A percentile compares a stretch with the other conserved stretches of the same genome.
Conservation (phyloP, 2,113 vertebrate species). For the Phocoena sinus region DNA sequence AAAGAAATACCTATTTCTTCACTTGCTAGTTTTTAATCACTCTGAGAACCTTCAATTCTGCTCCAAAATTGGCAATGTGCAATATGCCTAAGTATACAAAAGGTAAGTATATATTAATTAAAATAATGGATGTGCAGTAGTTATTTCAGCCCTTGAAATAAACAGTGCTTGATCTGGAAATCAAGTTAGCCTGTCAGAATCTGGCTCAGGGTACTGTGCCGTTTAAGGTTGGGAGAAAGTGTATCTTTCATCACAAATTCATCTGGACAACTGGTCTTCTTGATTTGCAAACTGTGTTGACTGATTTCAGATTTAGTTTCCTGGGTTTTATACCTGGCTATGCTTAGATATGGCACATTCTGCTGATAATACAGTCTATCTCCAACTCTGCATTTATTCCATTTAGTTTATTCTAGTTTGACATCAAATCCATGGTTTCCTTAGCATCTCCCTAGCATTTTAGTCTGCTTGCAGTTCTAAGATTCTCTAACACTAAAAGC, state of each 20-base stretch:
- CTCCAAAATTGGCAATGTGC: background rate
- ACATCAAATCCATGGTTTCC: background rate
- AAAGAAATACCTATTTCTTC: conserved; percentile 14
- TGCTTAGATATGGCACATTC: background rate
- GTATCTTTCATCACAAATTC: background rate
- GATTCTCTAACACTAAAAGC: background rate
- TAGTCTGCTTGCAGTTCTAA: background rate
- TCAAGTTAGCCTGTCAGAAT: background rate
- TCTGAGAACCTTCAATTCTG: background rate
- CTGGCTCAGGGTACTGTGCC: background rate
- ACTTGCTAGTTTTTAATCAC: background rate
- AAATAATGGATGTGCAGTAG: background rate
- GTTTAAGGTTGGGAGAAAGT: background rate
- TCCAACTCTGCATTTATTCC: background rate
- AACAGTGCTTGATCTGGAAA: background rate
- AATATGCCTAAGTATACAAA: background rate
- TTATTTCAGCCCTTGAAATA: conserved; percentile 11
- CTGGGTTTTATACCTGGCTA: background rate
- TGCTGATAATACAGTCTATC: background rate
- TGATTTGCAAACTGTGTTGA: background rate
- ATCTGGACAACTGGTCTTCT: background rate
- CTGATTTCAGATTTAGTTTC: background rate
- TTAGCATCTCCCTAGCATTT: background rate
- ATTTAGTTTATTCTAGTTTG: background rate
- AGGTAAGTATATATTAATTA: background rate